Conservation (phyloP, 2,888 invertebrate genomes). For the Sisyra nigra region DNA sequence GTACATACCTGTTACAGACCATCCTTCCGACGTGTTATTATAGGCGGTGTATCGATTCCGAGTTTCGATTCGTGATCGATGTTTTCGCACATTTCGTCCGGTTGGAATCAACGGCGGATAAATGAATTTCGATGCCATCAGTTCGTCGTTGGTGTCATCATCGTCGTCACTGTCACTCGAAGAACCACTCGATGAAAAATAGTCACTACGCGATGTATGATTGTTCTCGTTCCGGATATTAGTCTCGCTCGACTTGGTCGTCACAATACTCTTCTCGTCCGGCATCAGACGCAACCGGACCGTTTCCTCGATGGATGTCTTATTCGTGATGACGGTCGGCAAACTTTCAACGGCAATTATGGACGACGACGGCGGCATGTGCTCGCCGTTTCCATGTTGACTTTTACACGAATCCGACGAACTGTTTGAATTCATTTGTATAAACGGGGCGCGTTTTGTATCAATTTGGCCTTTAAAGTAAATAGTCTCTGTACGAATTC, state of each 20-base stretch:
- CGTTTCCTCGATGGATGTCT: constrained; percentile 5
- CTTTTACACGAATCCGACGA: background rate
- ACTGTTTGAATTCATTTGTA: background rate
- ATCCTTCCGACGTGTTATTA: background rate
- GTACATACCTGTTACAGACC: constrained; percentile 7
- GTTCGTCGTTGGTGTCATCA: background rate
- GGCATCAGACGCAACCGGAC: background rate
- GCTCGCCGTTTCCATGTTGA: background rate
- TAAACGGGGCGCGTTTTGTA: too few species aligned
- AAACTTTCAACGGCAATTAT: background rate
- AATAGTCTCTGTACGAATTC: background rate
- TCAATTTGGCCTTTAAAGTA: too few species aligned
- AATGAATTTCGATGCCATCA: background rate
- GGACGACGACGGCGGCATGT: background rate
- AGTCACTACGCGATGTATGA: background rate
- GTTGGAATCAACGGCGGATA: constrained; percentile 1
- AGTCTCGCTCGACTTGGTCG: background rate
- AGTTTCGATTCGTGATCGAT: background rate
- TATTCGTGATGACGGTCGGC: constrained; percentile 1
- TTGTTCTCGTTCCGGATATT: background rate
- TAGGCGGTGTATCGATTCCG: background rate
- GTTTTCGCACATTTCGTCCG: background rate
- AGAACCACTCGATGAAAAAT: background rate
- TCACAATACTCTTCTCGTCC: background rate
- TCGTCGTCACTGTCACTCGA: background rate